These are phyloP conservation scores for Melanotaenia parkinsoni DNA, from an alignment of 2,797 vertebrate genomes.

Conservation along the genomic window DNA sequence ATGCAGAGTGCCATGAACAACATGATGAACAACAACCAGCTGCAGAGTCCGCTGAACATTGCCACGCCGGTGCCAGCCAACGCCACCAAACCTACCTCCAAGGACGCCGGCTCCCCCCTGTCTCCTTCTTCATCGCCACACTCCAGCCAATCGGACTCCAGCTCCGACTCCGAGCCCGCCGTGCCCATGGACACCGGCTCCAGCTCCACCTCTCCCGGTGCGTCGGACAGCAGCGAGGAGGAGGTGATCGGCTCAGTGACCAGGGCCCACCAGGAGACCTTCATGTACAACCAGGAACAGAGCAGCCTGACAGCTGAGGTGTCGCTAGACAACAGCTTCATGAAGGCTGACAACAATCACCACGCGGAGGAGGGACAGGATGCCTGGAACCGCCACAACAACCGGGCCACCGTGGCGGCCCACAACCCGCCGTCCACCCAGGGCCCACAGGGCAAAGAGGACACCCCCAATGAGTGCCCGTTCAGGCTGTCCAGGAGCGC, in stretches of 20 bases:
- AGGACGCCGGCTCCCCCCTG: constrained; percentile 27
- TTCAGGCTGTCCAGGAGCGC: constrained; percentile 76
- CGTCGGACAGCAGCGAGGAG: constrained; percentile 90
- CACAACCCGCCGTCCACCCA: constrained; percentile 28
- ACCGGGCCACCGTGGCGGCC: constrained; percentile 49
- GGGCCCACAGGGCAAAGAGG: constrained; percentile 38
- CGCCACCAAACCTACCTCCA: constrained; percentile 31
- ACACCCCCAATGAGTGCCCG: constrained; percentile 76
- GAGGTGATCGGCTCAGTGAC: constrained; percentile 92
- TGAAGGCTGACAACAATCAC: constrained; percentile 47
- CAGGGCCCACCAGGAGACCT: constrained; percentile 91
- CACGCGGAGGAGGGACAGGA: constrained; percentile 55
- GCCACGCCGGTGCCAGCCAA: constrained; percentile 38
- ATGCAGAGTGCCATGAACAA: constrained; percentile 98
- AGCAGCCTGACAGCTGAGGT: constrained; percentile 55
- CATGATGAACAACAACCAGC: constrained; percentile 92
- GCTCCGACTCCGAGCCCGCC: constrained; percentile 50
- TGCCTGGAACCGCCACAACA: constrained; percentile 71
- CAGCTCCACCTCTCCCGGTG: constrained; percentile 69
- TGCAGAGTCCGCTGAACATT: constrained; percentile 65
- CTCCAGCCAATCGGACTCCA: constrained; percentile 64
- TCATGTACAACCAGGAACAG: constrained; percentile 93
- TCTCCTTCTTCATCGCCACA: constrained; percentile 46
- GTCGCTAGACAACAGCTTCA: constrained; percentile 27
- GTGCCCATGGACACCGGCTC: constrained; percentile 77